phyloP scores from a whole-genome alignment of 2,113 vertebrate genomes.

The Gasterosteus nipponicus region DNA sequence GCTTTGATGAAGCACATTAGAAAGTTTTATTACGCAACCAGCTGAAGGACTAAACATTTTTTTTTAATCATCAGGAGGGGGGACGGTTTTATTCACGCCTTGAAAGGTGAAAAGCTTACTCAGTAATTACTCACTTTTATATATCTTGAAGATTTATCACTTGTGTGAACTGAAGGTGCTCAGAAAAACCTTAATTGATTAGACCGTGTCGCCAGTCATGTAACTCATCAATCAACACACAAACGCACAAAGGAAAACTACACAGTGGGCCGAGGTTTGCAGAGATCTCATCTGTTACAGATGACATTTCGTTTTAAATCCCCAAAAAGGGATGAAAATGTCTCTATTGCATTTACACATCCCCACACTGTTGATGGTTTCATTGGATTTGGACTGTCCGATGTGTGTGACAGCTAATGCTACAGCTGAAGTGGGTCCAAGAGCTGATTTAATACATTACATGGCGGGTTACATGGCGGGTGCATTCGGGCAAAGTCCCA shows the following conservation, averaged over 20 bases:
- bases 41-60: slow-evolving; percentile 14
- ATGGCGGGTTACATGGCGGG: background rate
- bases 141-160: slow-evolving; percentile 44
- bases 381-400: background rate
- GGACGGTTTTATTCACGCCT: slow-evolving; percentile 2
- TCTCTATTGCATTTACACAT: background rate
- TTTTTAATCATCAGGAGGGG: slow-evolving; percentile 3
- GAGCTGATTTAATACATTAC: background rate
- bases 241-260: background rate
- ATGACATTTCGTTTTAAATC: background rate
- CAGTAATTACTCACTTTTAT: slow-evolving; percentile 43
- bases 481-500: background rate
- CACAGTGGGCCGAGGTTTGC: background rate
- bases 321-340: background rate
- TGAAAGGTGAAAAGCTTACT: slow-evolving; percentile 13
- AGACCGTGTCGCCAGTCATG: slow-evolving; percentile 3
- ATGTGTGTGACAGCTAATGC: background rate
- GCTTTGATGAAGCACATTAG: slow-evolving; percentile 39
- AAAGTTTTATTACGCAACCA: slow-evolving; percentile 25
- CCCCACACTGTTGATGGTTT: no score
- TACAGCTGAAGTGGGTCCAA: background rate
- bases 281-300: background rate
- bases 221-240: slow-evolving; percentile 36
- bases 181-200: slow-evolving; percentile 42
- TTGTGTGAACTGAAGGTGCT: slow-evolving; percentile 6